Percentiles rank a stretch among this genome's conserved stretches.
Conservation (phyloP, 1,140 invertebrate genomes). For the Aphidius gifuensis region DNA sequence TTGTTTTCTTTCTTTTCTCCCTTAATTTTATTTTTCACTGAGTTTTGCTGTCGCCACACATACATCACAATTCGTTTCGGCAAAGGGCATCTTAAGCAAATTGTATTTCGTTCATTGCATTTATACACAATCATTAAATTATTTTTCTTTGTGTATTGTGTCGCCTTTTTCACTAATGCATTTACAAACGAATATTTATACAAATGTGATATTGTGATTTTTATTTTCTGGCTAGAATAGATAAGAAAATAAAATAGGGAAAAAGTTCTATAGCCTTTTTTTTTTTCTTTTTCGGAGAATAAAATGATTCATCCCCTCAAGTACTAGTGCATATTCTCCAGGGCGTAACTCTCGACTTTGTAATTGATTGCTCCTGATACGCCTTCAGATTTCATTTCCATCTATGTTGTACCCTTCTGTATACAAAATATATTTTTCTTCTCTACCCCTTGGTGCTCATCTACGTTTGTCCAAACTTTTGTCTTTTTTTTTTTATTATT, state of each 20-base stretch:
- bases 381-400: slow-evolving; percentile 47
- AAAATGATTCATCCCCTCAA: slow-evolving; percentile 22
- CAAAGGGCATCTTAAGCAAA: slow-evolving; percentile 38
- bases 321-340: slow-evolving; percentile 20
- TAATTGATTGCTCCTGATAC: slow-evolving; percentile 53
- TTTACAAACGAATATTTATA: slow-evolving; percentile 5
- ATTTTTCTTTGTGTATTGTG: background rate
- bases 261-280: background rate
- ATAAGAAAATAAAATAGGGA: too few relatives aligned
- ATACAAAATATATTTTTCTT: too few relatives aligned
- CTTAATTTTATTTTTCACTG: background rate
- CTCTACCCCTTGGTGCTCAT: background rate
- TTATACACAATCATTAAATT: slow-evolving; percentile 12
- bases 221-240: too few relatives aligned
- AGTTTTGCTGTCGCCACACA: slow-evolving; percentile 6
- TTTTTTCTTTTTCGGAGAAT: slow-evolving; percentile 12
- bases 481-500: too few relatives aligned
- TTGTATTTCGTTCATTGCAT: slow-evolving; percentile 36
- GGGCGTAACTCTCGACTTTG: slow-evolving; percentile 40
- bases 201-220: too few relatives aligned
- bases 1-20: slow-evolving; percentile 5
- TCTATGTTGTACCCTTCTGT: slow-evolving; percentile 40
- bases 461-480: background rate
- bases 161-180: slow-evolving; percentile 9
- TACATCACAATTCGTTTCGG: slow-evolving; percentile 25